Percentiles rank a stretch among this genome's conserved stretches.
Evolutionary conservation across 2,113 vertebrate species (phyloP).

Genomic region (Brachypodius melanocephalos): DNA sequence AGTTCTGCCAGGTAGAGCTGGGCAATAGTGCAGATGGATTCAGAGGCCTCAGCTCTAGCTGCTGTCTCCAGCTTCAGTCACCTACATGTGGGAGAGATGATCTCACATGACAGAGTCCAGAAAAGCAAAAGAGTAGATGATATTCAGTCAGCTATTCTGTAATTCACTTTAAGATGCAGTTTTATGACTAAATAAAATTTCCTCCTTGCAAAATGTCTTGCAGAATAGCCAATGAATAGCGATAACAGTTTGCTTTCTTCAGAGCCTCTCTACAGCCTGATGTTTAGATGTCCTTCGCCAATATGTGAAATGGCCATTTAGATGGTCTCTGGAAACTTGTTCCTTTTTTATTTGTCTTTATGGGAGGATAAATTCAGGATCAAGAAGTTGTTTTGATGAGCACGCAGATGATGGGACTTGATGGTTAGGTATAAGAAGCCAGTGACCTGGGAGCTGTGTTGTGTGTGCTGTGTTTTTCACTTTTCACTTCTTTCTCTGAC

Average conservation of each 20-base stretch:
- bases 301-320: background rate
- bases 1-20: background rate
- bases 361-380: background rate
- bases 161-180: background rate
- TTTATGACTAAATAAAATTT: background rate
- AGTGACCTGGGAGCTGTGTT: background rate
- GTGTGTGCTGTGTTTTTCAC: background rate
- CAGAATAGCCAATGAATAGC: background rate
- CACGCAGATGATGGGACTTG: background rate
- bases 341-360: background rate
- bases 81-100: background rate
- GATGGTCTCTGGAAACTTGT: background rate
- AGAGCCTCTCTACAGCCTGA: background rate
- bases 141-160: background rate
- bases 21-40: background rate
- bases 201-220: background rate
- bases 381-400: background rate
- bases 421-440: background rate
- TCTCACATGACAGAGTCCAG: background rate
- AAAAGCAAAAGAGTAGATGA: background rate
- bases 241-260: background rate
- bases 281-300: background rate
- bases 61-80: background rate
- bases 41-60: background rate
- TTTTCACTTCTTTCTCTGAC: conserved; percentile 2